phyloP scores from a whole-genome alignment of 1,140 invertebrate species.

The Orussus abietinus region DNA sequence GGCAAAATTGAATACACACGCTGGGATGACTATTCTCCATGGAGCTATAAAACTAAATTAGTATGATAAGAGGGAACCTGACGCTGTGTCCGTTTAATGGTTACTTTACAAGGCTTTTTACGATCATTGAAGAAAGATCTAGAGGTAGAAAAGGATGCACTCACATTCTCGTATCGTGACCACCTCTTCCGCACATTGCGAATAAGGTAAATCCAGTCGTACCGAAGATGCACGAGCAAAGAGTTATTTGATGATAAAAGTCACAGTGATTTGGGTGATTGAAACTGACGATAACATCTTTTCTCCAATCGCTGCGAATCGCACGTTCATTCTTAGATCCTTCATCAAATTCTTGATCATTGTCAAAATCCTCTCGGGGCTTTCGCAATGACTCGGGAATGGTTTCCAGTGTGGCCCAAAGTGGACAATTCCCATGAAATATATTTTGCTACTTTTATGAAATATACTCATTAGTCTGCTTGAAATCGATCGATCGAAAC shows the following conservation, averaged over 20 bases:
- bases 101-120: not conserved
- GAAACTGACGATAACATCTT: conserved; percentile 20
- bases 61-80: not conserved
- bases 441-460: conserved; percentile 18
- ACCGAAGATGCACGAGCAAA: conserved; percentile 30
- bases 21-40: conserved; percentile 31
- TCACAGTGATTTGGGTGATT: conserved; percentile 20
- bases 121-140: not conserved
- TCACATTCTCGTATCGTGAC: conserved; percentile 24
- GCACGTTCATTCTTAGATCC: not conserved
- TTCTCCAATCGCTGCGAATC: conserved; percentile 16
- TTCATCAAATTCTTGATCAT: not conserved
- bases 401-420: conserved; percentile 25
- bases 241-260: conserved; percentile 20
- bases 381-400: not conserved
- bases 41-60: conserved; percentile 23
- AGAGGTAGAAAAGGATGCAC: conserved; percentile 11
- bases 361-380: not conserved
- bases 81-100: not conserved
- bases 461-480: conserved; percentile 2
- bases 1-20: conserved; percentile 24
- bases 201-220: conserved; percentile 28
- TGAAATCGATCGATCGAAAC: conserved; percentile 4
- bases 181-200: conserved; percentile 29
- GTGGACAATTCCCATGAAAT: conserved; percentile 27